Percentiles rank a stretch among this genome's conserved stretches.
phyloP scores from a whole-genome alignment of 2,888 invertebrate genomes.

The Perdita meconis region DNA sequence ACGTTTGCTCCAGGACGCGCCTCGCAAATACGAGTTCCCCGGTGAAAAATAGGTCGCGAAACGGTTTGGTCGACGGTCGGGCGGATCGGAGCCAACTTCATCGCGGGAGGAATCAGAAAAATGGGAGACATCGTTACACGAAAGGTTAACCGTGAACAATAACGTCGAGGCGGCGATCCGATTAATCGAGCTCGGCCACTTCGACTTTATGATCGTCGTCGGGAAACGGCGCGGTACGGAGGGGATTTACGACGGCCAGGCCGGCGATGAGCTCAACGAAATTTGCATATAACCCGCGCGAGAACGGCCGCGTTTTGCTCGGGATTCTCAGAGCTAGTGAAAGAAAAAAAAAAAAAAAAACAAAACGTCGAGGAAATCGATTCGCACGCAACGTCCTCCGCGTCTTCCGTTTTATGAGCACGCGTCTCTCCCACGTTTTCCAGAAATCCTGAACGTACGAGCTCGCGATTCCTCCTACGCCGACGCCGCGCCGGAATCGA shows the following conservation, averaged over 20 bases:
- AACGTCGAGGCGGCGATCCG: constrained; percentile 13
- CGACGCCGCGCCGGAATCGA: constrained; percentile 6
- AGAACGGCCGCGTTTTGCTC: background rate
- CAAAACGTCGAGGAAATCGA: constrained; percentile 8
- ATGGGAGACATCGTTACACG: background rate
- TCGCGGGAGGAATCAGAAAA: background rate
- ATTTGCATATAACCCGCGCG: constrained; percentile 31
- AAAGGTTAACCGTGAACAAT: constrained; percentile 6
- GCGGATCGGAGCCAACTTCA: background rate
- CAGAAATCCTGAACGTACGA: background rate
- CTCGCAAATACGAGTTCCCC: background rate
- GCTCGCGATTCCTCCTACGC: constrained; percentile 18
- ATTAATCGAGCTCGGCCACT: constrained; percentile 14
- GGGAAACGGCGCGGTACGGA: background rate
- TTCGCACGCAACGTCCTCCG: constrained; percentile 1
- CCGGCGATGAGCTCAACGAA: constrained; percentile 19
- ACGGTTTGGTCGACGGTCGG: too few relatives aligned
- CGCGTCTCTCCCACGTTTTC: constrained; percentile 17
- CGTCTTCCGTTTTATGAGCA: constrained; percentile 17
- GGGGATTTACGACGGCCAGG: constrained; percentile 12
- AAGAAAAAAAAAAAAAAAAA: too few relatives aligned
- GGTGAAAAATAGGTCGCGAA: constrained; percentile 5
- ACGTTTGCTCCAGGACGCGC: constrained; percentile 34
- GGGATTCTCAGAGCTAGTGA: constrained; percentile 9
- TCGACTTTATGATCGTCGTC: constrained; percentile 22